A percentile compares a stretch with the other conserved stretches of the same genome.
Evolutionary conservation across 2,888 invertebrate genomes (phyloP).

Genomic region (Caenorhabditis japonica): DNA sequence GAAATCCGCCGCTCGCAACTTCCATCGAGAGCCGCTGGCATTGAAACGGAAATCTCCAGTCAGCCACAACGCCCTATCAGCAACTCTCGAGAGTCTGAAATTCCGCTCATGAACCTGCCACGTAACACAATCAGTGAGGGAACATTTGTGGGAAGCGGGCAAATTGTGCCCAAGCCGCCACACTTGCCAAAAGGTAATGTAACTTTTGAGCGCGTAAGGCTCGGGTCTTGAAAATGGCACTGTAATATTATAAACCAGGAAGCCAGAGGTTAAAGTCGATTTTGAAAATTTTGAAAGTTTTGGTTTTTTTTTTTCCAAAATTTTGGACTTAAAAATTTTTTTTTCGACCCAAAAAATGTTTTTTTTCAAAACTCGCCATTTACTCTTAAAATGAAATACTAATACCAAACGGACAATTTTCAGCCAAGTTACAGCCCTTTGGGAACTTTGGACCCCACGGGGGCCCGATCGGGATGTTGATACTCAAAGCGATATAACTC

Average conservation of each 20-base stretch:
- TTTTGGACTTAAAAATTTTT: not conserved
- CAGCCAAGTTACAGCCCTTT: no score
- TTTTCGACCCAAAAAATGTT: no score
- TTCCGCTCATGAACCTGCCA: conserved; percentile 46
- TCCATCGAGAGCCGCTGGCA: conserved; percentile 30
- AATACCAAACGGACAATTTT: no score
- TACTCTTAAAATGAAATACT: no score
- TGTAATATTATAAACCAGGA: no score
- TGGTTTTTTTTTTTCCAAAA: not conserved
- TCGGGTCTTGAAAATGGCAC: no score
- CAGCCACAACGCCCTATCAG: conserved; percentile 27
- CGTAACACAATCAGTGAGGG: conserved; percentile 37
- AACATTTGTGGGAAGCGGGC: conserved; percentile 47
- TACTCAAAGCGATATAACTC: no score
- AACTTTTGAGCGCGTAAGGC: no score
- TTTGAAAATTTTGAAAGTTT: not conserved
- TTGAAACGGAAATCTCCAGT: conserved; percentile 43
- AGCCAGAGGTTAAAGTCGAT: not conserved
- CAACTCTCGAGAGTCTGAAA: conserved; percentile 37
- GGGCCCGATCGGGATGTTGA: no score
- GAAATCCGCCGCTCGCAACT: conserved; percentile 50
- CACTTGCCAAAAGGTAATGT: no score
- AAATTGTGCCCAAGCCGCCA: conserved; percentile 33
- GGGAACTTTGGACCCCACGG: no score
- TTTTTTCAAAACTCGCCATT: no score